These are phyloP conservation scores for Brachyptera risi DNA, from an alignment of 2,888 invertebrate genomes.

Conservation along the genomic window DNA sequence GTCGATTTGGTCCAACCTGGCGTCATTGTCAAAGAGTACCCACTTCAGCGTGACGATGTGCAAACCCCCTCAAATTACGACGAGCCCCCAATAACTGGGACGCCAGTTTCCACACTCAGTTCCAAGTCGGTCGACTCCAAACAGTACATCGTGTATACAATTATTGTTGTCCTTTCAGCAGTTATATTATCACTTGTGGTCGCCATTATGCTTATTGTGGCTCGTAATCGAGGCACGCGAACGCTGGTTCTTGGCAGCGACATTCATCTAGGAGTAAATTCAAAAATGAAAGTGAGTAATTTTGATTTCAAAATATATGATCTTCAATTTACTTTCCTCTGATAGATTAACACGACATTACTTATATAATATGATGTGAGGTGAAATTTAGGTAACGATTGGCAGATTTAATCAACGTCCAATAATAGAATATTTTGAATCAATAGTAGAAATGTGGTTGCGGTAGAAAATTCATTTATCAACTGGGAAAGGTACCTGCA, in stretches of 20 bases:
- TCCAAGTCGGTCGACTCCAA: slow-evolving; percentile 52
- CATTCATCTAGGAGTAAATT: slow-evolving; percentile 35
- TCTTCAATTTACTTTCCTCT: no score
- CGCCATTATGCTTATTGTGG: slow-evolving; percentile 66
- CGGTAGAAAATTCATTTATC: no score
- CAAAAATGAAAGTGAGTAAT: slow-evolving; percentile 41
- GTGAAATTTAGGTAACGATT: no score
- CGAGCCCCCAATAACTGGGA: slow-evolving; percentile 42
- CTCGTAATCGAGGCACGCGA: slow-evolving; percentile 62
- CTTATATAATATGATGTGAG: no score
- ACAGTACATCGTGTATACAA: slow-evolving; percentile 59
- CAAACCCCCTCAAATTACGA: slow-evolving; percentile 56
- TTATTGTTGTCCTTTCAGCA: slow-evolving; percentile 66
- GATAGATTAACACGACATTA: no score
- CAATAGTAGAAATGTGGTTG: no score
- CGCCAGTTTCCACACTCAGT: slow-evolving; percentile 47
- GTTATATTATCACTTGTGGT: slow-evolving; percentile 66
- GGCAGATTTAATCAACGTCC: no score
- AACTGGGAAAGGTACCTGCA: no score
- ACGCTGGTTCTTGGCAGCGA: slow-evolving; percentile 46
- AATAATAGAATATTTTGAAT: no score
- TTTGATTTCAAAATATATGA: no score
- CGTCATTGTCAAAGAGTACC: slow-evolving; percentile 55
- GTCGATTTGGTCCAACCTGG: slow-evolving; percentile 43
- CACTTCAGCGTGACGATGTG: slow-evolving; percentile 65